Evolutionary conservation across 2,113 vertebrate species (phyloP).

Genomic region (Phalacrocorax carbo): DNA sequence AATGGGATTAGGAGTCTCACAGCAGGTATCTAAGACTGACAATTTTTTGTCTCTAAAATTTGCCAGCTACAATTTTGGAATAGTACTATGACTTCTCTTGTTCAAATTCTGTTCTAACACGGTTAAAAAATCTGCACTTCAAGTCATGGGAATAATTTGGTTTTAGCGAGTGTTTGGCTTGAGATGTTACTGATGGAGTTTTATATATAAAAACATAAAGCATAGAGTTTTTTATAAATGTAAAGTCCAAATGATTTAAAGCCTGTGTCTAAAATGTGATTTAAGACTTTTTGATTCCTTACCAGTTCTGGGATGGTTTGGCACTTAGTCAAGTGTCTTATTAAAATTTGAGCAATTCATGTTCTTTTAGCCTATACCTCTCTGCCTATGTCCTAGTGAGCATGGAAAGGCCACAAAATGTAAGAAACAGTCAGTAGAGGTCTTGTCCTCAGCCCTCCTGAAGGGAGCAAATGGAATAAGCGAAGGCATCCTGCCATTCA

Average conservation of each 20-base stretch:
- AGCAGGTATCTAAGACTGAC: background rate
- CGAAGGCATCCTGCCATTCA: background rate
- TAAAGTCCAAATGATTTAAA: conserved; percentile 49
- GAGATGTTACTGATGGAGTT: conserved; percentile 1
- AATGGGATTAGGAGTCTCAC: background rate
- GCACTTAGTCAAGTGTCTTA: background rate
- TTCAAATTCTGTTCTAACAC: background rate
- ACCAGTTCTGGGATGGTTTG: conserved; percentile 19
- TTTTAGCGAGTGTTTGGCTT: background rate
- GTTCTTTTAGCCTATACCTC: background rate
- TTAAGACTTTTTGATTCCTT: conserved; percentile 49
- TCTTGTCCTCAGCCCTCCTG: background rate
- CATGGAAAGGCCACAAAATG: background rate
- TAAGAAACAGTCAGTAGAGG: background rate
- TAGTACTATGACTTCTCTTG: background rate
- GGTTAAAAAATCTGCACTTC: background rate
- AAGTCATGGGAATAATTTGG: conserved; percentile 39
- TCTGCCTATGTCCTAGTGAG: background rate
- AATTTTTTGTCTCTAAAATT: background rate
- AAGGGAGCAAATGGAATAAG: background rate
- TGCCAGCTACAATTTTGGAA: background rate
- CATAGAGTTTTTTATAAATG: conserved; percentile 46
- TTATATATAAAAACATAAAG: conserved; percentile 24
- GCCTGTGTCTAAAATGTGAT: background rate
- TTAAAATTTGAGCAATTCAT: background rate